Evolutionary conservation across 2,113 vertebrate species (phyloP).

Genomic region (Columbina picui): DNA sequence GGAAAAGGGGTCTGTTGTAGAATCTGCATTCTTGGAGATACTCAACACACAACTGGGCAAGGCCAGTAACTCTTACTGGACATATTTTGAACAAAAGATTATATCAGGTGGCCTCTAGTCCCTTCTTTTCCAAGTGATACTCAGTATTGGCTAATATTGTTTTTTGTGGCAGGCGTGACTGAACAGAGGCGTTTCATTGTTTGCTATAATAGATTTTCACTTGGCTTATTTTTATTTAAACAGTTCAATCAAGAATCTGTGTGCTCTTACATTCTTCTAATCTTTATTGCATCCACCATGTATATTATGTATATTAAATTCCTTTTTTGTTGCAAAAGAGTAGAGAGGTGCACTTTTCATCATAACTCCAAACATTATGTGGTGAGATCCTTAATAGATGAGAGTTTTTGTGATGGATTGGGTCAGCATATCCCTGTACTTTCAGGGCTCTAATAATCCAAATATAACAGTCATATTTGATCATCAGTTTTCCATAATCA

Average conservation of each 20-base stretch:
- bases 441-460: neutral
- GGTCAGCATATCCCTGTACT: neutral
- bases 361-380: neutral
- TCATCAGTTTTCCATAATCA: conserved; percentile 31
- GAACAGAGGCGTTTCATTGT: neutral
- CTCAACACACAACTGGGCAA: no score
- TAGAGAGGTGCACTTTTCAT: conserved; percentile 40
- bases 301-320: conserved; percentile 43
- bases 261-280: conserved; percentile 7
- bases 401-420: neutral
- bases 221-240: neutral
- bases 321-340: conserved; percentile 28
- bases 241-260: neutral
- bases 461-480: neutral
- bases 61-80: no score
- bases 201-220: neutral
- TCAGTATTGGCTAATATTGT: neutral
- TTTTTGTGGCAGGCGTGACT: neutral
- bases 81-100: neutral
- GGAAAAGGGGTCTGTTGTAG: neutral
- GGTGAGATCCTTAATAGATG: neutral
- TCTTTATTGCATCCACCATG: neutral
- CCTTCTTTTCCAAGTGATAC: neutral
- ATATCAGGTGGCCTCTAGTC: neutral
- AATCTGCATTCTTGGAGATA: neutral